phyloP scores from a whole-genome alignment of 2,797 vertebrate genomes.

The Cryptoprocta ferox region DNA sequence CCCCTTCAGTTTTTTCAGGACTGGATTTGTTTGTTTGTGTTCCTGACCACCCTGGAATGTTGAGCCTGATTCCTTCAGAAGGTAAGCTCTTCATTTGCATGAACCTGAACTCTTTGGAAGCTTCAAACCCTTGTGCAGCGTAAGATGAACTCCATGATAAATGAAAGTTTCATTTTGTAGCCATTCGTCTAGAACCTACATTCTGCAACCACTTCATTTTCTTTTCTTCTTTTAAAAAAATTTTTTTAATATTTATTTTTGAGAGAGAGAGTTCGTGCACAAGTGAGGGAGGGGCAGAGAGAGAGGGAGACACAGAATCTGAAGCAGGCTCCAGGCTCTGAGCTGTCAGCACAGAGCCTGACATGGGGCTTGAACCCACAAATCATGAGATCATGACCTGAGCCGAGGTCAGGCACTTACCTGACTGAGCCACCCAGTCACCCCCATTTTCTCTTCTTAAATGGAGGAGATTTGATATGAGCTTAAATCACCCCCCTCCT shows the following conservation, averaged over 20 bases:
- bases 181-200: neutral
- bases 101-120: neutral
- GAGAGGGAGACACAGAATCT: too few relatives aligned
- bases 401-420: too few relatives aligned
- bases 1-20: neutral
- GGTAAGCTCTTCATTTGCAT: neutral
- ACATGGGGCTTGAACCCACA: too few relatives aligned
- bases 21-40: neutral
- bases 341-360: too few relatives aligned
- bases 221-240: slow-evolving; percentile 3
- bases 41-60: neutral
- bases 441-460: neutral
- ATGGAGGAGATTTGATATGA: neutral
- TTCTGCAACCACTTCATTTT: neutral
- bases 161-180: neutral
- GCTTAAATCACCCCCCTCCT: neutral
- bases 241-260: too few relatives aligned
- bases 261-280: too few relatives aligned
- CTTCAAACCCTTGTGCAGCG: neutral
- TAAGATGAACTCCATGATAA: neutral
- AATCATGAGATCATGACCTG: too few relatives aligned
- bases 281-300: too few relatives aligned
- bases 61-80: neutral
- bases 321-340: too few relatives aligned
- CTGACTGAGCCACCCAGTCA: too few relatives aligned